Evolutionary conservation across 2,888 invertebrate genomes (phyloP), one percentile per base, ranked within the genome.

Genomic region (Trachelus stipa): DNA sequence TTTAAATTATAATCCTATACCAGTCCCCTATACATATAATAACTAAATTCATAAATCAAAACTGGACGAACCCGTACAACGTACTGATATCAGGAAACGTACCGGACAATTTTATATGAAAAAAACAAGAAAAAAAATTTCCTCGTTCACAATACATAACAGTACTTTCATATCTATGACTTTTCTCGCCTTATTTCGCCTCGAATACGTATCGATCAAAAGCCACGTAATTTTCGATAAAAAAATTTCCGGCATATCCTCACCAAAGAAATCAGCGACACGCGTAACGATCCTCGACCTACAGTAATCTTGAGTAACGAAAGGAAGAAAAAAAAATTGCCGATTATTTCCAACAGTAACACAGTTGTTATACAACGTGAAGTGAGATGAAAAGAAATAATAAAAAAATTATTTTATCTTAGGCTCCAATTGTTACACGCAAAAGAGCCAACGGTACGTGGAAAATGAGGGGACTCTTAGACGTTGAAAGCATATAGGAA

Each of bases 11-110:
- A 15, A 40, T 40, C 40, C 15, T 1, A 6, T 15, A 40, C 4
- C 12, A 0, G 12, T 1, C 15, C 6, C 0, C 40, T 6, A 15
- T 15, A 23, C 23, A 3, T 0, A 56, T 0, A 40, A 15, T 2
- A 56, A 56, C 15, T 15, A 9, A 56, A 56, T 23, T 9, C 1
- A 9, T 9, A 2, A 23, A 56, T 6, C 23, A 9, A 9, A 9
- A 56, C 56, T 23, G 2, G 9, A 23, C 1, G 9, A 9, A 9
- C 56, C 56, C 1, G 23, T 23, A 56, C 23, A 6, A 56, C 2
- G 2, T 9, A 23, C 35, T 23, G 15, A 23, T 23, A 6, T 23
- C 56, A 56, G 1, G 9, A 9, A 23, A 56, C 6, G 56, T 56
- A 15, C 40, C 15, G 4, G 40, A 40, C 4, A 40, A 40, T 56